phyloP scores from a whole-genome alignment of 2,888 invertebrate species.

The Fragum fragum region DNA sequence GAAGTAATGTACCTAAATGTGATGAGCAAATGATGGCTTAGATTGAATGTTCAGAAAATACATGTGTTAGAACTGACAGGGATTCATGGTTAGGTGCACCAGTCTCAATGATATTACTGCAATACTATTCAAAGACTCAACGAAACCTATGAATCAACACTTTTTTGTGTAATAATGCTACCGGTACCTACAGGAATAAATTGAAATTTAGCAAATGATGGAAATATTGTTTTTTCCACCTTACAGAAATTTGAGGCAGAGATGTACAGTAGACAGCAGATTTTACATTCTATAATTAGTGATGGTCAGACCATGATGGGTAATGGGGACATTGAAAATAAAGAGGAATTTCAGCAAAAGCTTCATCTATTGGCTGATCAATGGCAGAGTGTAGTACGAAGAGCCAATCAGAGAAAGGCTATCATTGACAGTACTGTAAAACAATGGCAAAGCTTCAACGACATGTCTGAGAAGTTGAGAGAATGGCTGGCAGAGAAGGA shows the following conservation, averaged over 20 bases:
- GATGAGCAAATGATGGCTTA: too few species aligned
- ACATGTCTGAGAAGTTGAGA: slow-evolving; percentile 76
- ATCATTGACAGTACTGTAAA: slow-evolving; percentile 81
- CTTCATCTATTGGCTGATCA: slow-evolving; percentile 83
- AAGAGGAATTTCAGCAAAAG: slow-evolving; percentile 83
- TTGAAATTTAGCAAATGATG: too few species aligned
- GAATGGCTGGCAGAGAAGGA: slow-evolving; percentile 81
- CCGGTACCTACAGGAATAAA: too few species aligned
- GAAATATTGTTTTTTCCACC: not conserved
- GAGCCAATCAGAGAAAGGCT: slow-evolving; percentile 83
- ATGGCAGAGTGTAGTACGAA: slow-evolving; percentile 84
- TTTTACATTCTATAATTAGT: slow-evolving; percentile 84
- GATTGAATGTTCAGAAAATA: too few species aligned
- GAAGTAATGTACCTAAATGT: too few species aligned
- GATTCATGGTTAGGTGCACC: too few species aligned
- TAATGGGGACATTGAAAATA: slow-evolving; percentile 80
- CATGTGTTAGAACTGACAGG: too few species aligned
- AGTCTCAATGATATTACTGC: too few species aligned
- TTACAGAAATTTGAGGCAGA: slow-evolving; percentile 83
- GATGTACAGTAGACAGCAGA: slow-evolving; percentile 83
- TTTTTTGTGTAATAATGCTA: too few species aligned
- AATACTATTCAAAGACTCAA: too few species aligned
- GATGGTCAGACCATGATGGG: slow-evolving; percentile 84
- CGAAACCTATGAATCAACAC: too few species aligned
- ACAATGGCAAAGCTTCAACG: slow-evolving; percentile 83